These are phyloP conservation scores for Chionis minor DNA, from an alignment of 2,113 vertebrate species.

Conservation along the genomic window DNA sequence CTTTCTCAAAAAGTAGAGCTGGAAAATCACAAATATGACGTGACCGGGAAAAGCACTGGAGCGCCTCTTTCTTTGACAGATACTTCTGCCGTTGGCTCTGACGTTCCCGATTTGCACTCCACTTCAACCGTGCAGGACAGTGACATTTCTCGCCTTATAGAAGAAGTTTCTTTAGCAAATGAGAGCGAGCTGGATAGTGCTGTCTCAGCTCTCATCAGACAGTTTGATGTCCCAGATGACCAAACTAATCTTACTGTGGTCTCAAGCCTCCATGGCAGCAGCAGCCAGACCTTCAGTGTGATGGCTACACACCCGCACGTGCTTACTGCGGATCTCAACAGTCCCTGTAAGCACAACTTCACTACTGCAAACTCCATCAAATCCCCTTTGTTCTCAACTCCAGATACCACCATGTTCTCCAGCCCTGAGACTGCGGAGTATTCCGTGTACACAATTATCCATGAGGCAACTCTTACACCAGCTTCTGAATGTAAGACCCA, in stretches of 20 bases:
- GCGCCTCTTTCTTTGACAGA: conserved; percentile 48
- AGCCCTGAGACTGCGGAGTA: conserved; percentile 80
- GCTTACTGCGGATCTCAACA: not conserved
- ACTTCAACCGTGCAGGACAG: conserved; percentile 78
- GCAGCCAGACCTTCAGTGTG: not conserved
- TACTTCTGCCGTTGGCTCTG: not conserved
- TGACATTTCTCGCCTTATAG: conserved; percentile 89
- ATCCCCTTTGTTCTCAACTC: conserved; percentile 42
- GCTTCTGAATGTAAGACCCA: conserved; percentile 62
- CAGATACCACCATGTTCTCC: conserved; percentile 33
- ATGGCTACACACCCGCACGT: not conserved
- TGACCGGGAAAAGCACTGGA: not conserved
- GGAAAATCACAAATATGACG: not conserved
- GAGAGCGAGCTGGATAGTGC: conserved; percentile 81
- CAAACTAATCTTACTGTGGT: conserved; percentile 32
- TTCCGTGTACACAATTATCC: conserved; percentile 73
- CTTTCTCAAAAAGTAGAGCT: conserved; percentile 9
- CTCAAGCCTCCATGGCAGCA: conserved; percentile 1
- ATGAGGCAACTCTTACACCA: conserved; percentile 75
- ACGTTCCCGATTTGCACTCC: conserved; percentile 60
- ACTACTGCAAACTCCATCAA: not conserved
- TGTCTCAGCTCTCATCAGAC: conserved; percentile 87
- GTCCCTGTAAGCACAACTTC: not conserved
- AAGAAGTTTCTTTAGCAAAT: conserved; percentile 81
- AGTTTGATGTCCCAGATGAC: conserved; percentile 77